These are phyloP conservation scores for Clusia tigrina DNA, from an alignment of 2,888 invertebrate genomes.

Conservation along the genomic window DNA sequence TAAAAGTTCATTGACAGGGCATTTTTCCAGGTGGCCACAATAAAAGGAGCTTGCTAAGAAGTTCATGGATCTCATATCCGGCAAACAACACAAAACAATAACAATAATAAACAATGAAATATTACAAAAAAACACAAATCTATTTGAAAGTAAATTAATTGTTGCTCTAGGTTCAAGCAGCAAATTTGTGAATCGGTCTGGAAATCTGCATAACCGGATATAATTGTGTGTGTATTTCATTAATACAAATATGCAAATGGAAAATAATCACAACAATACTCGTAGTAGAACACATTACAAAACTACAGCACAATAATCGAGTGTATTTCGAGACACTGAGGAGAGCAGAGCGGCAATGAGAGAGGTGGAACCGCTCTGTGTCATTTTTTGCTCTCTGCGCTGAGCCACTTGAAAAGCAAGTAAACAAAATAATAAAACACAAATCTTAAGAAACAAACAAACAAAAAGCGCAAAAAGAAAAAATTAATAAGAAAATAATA, in stretches of 20 bases:
- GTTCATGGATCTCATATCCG: too few relatives aligned
- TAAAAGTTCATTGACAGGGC: too few relatives aligned
- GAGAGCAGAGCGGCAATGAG: not conserved
- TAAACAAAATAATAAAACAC: conserved; percentile 5
- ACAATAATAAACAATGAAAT: not conserved
- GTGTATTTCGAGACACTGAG: not conserved
- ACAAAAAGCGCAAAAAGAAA: not conserved
- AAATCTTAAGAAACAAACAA: not conserved
- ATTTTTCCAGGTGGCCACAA: too few relatives aligned
- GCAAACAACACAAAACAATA: not conserved
- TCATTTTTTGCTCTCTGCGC: not conserved
- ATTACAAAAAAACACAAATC: not conserved
- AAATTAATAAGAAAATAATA: too few relatives aligned
- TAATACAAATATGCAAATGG: conserved; percentile 13
- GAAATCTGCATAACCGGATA: too few relatives aligned
- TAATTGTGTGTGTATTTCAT: conserved; percentile 16
- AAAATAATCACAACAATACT: not conserved
- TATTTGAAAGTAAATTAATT: too few relatives aligned
- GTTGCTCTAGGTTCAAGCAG: too few relatives aligned
- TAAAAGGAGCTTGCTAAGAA: too few relatives aligned
- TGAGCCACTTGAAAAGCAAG: not conserved
- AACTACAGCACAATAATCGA: not conserved
- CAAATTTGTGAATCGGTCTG: not conserved
- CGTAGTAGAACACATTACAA: not conserved
- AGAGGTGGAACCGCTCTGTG: not conserved